phyloP scores from a whole-genome alignment of 2,797 vertebrate species.

The Cyclopterus lumpus region DNA sequence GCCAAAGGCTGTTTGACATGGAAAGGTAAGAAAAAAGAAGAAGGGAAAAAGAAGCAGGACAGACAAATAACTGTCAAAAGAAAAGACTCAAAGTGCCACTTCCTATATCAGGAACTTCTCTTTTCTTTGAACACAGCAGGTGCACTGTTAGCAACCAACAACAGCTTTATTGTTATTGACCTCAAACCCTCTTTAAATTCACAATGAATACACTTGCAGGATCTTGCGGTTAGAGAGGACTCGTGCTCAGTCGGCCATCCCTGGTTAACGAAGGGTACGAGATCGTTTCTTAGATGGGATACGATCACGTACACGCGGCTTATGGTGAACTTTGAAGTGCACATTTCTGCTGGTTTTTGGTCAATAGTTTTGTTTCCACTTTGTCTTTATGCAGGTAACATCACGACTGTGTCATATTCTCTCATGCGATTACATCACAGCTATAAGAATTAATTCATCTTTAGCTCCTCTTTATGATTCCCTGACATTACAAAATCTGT shows the following conservation, averaged over 20 bases:
- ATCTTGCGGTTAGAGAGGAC: not conserved
- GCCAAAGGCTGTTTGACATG: not conserved
- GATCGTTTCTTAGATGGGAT: not conserved
- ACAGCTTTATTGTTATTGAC: not conserved
- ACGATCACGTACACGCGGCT: no score
- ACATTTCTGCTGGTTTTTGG: no score
- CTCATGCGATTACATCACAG: no score
- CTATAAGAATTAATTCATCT: not conserved
- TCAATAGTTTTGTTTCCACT: no score
- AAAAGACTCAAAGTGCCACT: conserved; percentile 3
- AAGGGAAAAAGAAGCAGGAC: not conserved
- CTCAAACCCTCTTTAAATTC: conserved; percentile 31
- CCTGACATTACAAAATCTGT: not conserved
- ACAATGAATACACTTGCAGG: not conserved
- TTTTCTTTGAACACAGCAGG: not conserved
- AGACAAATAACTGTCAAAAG: not conserved
- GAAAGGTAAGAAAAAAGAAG: not conserved
- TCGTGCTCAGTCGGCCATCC: not conserved
- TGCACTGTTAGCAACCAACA: not conserved
- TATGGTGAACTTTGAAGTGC: no score
- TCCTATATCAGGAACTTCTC: not conserved
- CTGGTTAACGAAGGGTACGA: not conserved
- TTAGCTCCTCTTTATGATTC: not conserved
- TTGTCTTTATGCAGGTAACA: no score
- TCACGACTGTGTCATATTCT: no score